Conservation (phyloP, 2,113 vertebrate species). For the Parus major region DNA sequence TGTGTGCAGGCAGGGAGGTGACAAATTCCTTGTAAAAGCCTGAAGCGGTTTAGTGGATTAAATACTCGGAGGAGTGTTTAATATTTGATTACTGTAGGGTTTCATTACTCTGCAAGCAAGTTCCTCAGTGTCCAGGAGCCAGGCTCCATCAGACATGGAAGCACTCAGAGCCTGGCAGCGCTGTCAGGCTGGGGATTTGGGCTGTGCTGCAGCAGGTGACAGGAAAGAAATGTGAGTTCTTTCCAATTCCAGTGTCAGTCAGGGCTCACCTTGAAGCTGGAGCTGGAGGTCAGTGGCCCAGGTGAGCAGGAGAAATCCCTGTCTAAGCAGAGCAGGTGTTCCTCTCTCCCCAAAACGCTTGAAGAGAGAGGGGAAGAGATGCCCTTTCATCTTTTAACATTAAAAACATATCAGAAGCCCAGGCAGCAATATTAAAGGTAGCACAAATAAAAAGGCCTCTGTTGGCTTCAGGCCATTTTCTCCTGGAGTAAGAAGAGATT, state of each 20-base stretch:
- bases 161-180: not conserved
- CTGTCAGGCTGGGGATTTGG: not conserved
- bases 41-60: not conserved
- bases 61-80: not conserved
- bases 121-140: not conserved
- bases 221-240: not conserved
- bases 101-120: not conserved
- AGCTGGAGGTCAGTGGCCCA: not conserved
- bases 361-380: not conserved
- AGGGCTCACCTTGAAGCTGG: not conserved
- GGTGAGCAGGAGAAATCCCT: not conserved
- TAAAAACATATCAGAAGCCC: not conserved
- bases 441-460: not conserved
- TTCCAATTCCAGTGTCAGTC: not conserved
- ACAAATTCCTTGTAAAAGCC: not conserved
- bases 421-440: not conserved
- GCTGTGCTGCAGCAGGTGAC: not conserved
- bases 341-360: not conserved
- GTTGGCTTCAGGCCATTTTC: not conserved
- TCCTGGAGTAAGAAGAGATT: not conserved
- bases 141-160: not conserved
- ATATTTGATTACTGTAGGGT: conserved; percentile 19
- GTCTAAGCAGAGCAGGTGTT: not conserved
- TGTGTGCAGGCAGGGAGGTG: not conserved
- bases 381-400: not conserved